Evolutionary conservation across 1,140 invertebrate species (phyloP).

Genomic region (Megalonaias nervosa): DNA sequence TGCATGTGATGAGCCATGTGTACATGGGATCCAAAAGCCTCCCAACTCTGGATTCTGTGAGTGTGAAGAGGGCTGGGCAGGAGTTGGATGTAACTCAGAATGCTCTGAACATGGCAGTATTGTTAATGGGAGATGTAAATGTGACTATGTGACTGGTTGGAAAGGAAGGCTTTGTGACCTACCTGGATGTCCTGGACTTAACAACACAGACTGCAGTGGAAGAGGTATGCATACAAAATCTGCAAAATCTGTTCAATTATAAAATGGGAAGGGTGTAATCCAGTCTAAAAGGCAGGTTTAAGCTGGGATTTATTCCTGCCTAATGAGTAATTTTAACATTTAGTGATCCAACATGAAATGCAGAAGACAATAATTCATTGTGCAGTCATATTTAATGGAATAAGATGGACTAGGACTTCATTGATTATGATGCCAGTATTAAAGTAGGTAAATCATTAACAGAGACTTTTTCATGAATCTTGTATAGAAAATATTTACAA

Average conservation of each 20-base stretch:
- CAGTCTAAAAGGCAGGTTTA: no score
- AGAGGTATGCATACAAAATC: slow-evolving; percentile 41
- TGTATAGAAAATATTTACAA: no score
- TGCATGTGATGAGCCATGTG: slow-evolving; percentile 58
- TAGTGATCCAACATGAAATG: no score
- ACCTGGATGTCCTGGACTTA: slow-evolving; percentile 59
- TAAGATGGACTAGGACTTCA: no score
- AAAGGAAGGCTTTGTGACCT: slow-evolving; percentile 60
- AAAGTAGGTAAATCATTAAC: no score
- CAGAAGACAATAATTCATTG: no score
- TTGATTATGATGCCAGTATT: no score
- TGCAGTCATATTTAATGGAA: no score
- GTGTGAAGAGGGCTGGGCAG: slow-evolving; percentile 59
- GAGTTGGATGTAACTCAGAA: slow-evolving; percentile 60
- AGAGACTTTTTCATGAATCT: no score
- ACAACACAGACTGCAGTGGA: slow-evolving; percentile 54
- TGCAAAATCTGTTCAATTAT: background rate
- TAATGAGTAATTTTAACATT: no score
- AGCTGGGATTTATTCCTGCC: no score
- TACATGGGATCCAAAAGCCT: slow-evolving; percentile 52
- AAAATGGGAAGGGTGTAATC: background rate
- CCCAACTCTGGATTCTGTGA: slow-evolving; percentile 50
- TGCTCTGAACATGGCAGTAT: slow-evolving; percentile 58
- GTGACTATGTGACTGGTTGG: slow-evolving; percentile 58
- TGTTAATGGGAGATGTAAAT: slow-evolving; percentile 43